Evolutionary conservation across 2,113 vertebrate genomes (phyloP).

Genomic region (Rhabdornis inornatus): DNA sequence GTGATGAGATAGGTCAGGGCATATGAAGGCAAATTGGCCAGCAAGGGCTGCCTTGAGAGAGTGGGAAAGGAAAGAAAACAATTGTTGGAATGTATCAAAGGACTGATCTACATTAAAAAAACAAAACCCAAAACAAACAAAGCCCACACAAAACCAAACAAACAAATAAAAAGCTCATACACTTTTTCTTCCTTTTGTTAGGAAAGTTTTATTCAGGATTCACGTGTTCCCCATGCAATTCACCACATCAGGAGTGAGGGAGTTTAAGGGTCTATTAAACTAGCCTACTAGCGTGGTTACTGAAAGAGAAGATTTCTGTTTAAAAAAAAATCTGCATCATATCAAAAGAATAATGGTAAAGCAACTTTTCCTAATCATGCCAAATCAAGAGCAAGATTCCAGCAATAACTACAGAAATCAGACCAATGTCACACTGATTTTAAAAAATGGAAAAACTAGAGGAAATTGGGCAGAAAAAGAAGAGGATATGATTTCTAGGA

Average conservation of each 20-base stretch:
- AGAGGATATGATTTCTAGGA: neutral
- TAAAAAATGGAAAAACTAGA: neutral
- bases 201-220: neutral
- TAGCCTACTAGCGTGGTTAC: neutral
- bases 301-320: neutral
- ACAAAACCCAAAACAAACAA: neutral
- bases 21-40: neutral
- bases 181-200: neutral
- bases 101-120: neutral
- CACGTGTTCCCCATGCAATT: neutral
- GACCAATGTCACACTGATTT: neutral
- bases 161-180: neutral
- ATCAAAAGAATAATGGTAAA: neutral
- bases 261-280: neutral
- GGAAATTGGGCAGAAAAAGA: neutral
- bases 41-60: neutral
- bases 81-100: neutral
- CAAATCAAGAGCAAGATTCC: neutral
- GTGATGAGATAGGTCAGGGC: neutral
- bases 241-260: neutral
- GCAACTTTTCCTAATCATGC: neutral
- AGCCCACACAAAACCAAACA: neutral
- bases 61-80: neutral
- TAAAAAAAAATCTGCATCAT: neutral
- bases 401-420: neutral